Conservation (phyloP, 1,140 invertebrate species). For the fruit fly (Drosophila melanogaster) region DNA sequence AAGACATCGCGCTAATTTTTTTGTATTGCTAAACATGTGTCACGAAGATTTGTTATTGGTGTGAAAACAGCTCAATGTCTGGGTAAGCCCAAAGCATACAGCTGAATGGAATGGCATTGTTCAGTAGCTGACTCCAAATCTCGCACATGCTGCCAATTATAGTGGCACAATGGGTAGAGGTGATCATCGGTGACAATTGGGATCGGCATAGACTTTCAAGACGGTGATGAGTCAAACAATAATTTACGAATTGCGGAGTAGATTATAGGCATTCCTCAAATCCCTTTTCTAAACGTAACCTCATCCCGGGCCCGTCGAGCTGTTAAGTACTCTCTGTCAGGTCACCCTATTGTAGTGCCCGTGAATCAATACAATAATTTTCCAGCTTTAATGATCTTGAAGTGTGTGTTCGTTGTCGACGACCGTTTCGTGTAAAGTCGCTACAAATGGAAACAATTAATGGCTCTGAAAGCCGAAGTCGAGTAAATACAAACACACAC, state of each 20-base stretch:
- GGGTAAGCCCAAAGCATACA: neutral
- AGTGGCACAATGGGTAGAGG: conserved; percentile 41
- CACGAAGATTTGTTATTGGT: conserved; percentile 36
- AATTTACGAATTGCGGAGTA: conserved; percentile 10
- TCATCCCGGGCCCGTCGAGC: conserved; percentile 35
- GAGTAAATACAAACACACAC: conserved; percentile 64
- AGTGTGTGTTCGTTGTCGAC: conserved; percentile 45
- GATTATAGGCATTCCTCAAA: conserved; percentile 2
- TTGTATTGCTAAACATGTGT: conserved; percentile 6
- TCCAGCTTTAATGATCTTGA: conserved; percentile 69
- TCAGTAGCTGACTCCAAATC: conserved; percentile 19
- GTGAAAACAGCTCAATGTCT: conserved; percentile 46
- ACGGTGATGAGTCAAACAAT: conserved; percentile 19
- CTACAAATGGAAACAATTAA: conserved; percentile 80
- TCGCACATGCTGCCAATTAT: conserved; percentile 61
- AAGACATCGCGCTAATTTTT: neutral
- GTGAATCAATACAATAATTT: conserved; percentile 73
- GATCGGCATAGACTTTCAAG: conserved; percentile 35
- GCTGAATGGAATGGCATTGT: conserved; percentile 17
- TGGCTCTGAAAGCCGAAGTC: conserved; percentile 66
- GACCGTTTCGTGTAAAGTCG: conserved; percentile 58
- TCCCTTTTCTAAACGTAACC: conserved; percentile 8
- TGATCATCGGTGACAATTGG: conserved; percentile 35
- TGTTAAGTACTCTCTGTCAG: conserved; percentile 62
- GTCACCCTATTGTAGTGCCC: conserved; percentile 51